A percentile compares a stretch with the other conserved stretches of the same genome.
Evolutionary conservation across 2,113 vertebrate genomes (phyloP).

Genomic region (Nothobranchius furzeri): DNA sequence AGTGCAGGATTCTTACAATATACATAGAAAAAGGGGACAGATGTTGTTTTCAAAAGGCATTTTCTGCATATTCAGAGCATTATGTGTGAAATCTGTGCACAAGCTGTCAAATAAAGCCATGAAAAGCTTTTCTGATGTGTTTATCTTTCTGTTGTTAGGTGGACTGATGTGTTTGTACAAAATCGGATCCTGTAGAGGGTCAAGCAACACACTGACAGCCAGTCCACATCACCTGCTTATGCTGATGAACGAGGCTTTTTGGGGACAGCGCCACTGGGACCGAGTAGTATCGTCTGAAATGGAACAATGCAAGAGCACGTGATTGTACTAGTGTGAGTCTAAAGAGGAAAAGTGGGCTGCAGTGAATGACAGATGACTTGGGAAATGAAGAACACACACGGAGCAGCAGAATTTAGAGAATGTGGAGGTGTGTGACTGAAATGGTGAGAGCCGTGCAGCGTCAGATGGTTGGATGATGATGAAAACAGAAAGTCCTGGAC

Average conservation of each 20-base stretch:
- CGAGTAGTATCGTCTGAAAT: conserved; percentile 61
- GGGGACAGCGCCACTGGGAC: conserved; percentile 66
- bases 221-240: conserved; percentile 40
- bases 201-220: conserved; percentile 55
- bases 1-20: conserved; percentile 12
- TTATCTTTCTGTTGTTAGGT: conserved; percentile 5
- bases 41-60: conserved; percentile 27
- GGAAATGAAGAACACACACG: conserved; percentile 14
- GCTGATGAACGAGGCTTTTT: conserved; percentile 67
- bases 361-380: conserved; percentile 54
- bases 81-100: not conserved
- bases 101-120: conserved; percentile 15
- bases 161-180: conserved; percentile 51
- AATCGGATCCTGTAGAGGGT: conserved; percentile 50
- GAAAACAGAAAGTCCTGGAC: conserved; percentile 4
- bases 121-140: not conserved
- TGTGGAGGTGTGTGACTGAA: conserved; percentile 1
- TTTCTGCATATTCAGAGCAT: not conserved
- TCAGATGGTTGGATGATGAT: conserved; percentile 12
- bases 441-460: not conserved
- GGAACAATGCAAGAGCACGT: conserved; percentile 22
- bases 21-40: conserved; percentile 6
- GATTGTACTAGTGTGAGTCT: conserved; percentile 9
- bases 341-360: conserved; percentile 44
- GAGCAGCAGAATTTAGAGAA: conserved; percentile 32